Base-by-base conservation (phyloP, 2,797 vertebrate species). In the Coccyzus lansbergi region DNA sequence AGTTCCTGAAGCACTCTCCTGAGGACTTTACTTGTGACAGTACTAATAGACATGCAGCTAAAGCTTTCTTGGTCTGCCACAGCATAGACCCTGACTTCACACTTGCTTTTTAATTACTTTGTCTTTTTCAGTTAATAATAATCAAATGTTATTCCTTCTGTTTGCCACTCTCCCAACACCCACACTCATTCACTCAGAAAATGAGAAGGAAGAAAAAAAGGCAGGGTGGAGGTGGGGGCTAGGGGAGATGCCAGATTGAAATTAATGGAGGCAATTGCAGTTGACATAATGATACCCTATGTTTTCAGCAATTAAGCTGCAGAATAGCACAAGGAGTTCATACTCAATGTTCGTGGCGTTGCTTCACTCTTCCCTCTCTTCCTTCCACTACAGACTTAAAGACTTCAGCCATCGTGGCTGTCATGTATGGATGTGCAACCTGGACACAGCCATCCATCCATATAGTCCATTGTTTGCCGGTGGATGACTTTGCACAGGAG, bases 401-500 rank as follows among this genome's bases (percentile, higher is more conserved):
- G 92, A 68, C 34, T 90, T 80, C 5, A 93, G 74, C 80, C 46
- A 4, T 76, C 46, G 52, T 81, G 81, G 46, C 86, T 91, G 53
- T 93, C 92, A 55, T 49, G 56, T 90, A 75, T 71, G 85, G 83
- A 92, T 53, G 51, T 92, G 92, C 67, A 86, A 93, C 26, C 25
- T 88, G 85, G 55, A 94, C 7, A 42, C 96, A 97, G 93, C 53
- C 95, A 97, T 97, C 95, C 97, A 97, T 97, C 96, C 97, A 83
- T 97, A 92, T 95, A 93, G 85, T 84, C 95, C 96, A 94, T 90
- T 96, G 97, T 96, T 94, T 98, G 97, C 93, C 94, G 97, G 95
- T 48, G 64, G 95, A 97, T 97, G 97, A 97, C 96, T 98, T 96
- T 92, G 95, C 93, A 87, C 88, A 97, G 96, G 94, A 97, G 96